A percentile compares a stretch with the other conserved stretches of the same genome.
Evolutionary conservation across 2,113 vertebrate genomes (phyloP).

Genomic region (Odontesthes bonariensis): DNA sequence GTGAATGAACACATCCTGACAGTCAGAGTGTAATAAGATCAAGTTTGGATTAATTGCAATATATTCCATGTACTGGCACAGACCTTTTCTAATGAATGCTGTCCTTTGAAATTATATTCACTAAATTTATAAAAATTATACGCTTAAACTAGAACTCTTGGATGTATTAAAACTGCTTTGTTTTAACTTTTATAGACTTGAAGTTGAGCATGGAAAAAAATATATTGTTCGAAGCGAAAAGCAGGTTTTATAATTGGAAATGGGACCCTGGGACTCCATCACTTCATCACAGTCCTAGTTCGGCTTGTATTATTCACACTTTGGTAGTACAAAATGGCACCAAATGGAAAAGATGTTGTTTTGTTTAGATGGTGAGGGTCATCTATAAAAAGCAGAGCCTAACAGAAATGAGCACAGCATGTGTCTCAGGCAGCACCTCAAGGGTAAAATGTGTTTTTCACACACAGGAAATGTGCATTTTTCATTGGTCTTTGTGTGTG

Average conservation of each 20-base stretch:
- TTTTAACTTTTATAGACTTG: slow-evolving; percentile 18
- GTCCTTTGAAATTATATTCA: slow-evolving; percentile 11
- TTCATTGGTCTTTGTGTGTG: slow-evolving; percentile 40
- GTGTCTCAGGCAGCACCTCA: slow-evolving; percentile 28
- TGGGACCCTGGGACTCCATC: slow-evolving; percentile 65
- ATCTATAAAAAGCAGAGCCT: slow-evolving; percentile 63
- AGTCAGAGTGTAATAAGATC: no score
- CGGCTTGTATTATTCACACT: slow-evolving; percentile 61
- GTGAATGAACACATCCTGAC: background rate
- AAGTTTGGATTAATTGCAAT: background rate
- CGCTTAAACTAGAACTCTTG: no score
- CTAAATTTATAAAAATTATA: no score
- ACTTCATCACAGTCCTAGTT: slow-evolving; percentile 27
- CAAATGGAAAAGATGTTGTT: slow-evolving; percentile 57
- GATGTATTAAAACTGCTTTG: background rate
- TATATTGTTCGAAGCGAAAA: slow-evolving; percentile 15
- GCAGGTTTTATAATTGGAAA: slow-evolving; percentile 58
- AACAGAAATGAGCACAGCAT: slow-evolving; percentile 35
- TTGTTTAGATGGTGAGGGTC: slow-evolving; percentile 58
- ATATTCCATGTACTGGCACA: background rate
- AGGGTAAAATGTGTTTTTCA: slow-evolving; percentile 61
- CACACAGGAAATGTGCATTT: slow-evolving; percentile 63
- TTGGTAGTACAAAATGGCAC: slow-evolving; percentile 32
- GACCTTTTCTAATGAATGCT: slow-evolving; percentile 15
- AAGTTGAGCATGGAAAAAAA: slow-evolving; percentile 14